Percentiles rank a stretch among this genome's conserved stretches.
These are phyloP conservation scores for Oryzias melastigma DNA, from an alignment of 2,113 vertebrate genomes.

Conservation along the genomic window DNA sequence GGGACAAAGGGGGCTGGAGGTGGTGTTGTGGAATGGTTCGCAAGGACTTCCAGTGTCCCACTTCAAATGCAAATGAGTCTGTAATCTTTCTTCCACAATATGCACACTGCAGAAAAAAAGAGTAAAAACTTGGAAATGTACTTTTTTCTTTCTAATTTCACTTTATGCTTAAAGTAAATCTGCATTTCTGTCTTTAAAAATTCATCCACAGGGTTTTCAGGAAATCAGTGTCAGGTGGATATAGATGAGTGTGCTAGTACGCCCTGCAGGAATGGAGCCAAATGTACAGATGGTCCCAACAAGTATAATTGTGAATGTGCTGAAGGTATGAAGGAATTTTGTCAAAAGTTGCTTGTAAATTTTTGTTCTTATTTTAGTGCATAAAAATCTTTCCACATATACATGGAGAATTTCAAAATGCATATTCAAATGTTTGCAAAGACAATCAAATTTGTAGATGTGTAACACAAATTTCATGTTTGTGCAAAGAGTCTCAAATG, in stretches of 20 bases:
- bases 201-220: conserved; percentile 84
- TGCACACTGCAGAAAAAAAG: conserved; percentile 40
- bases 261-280: conserved; percentile 91
- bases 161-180: not conserved
- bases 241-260: conserved; percentile 95
- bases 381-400: too few species aligned
- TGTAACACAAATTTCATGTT: too few species aligned
- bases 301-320: conserved; percentile 92
- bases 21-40: conserved; percentile 23
- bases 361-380: not conserved
- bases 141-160: not conserved
- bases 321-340: conserved; percentile 77
- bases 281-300: conserved; percentile 92
- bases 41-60: conserved; percentile 59
- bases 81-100: conserved; percentile 38
- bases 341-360: not conserved
- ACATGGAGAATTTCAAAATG: too few species aligned
- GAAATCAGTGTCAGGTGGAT: conserved; percentile 90
- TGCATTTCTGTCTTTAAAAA: conserved; percentile 6
- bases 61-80: conserved; percentile 70
- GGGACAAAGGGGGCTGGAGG: conserved; percentile 1
- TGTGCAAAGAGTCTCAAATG: too few species aligned
- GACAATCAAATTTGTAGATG: too few species aligned
- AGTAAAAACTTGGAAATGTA: not conserved
- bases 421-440: too few species aligned